Evolutionary conservation across 2,888 invertebrate species (phyloP), one percentile per base, ranked within the genome.

Genomic region (Coelogynopora nodosa): DNA sequence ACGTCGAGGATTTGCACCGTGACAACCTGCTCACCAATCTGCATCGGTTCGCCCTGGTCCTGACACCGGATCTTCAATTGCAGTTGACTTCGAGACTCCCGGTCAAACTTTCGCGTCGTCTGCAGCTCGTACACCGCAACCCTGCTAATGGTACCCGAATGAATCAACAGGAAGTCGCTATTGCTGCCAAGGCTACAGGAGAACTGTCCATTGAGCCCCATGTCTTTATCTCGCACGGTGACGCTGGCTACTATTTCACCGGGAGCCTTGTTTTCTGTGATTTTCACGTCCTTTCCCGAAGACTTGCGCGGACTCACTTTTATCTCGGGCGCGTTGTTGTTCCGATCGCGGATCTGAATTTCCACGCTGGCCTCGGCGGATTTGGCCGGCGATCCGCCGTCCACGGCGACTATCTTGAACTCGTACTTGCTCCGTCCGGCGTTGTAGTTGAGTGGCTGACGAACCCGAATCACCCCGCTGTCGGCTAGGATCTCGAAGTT

Each of bases 321-420:
- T 26, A 87, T 86, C 0, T 29, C 30, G n/a, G 87, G 87, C 26
- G 85, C 30, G 30, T 87, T 86, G 31, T 87, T 85, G 85, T 87
- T 87, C 0, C 49, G n/a, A n/a, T 87, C 87, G 10, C 86, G 86
- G 2, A 87, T 86, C 29, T 86, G 49, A 28, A 87, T 87, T 26
- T 49, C 28, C 1, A 87, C 80, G 29, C 87, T 86, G 0, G 86
- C 86, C 27, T 49, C 67, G 26, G 84, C 31, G 5, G 87, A 86
- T 23, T 28, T 28, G 0, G 87, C 26, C 13, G 87, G 87, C 0
- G 67, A 67, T 0, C 87, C 87, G 0, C 86, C 87, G 30, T 87
- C 87, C 5, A 13, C 28, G 27, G 86, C 87, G 5, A 87, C 27
- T 18, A 87, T 30, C 2, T 49, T 28, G 13, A 87, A 86, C 31